Evolutionary conservation across 1,140 invertebrate species (phyloP).

Genomic region (Brachionus sp.): DNA sequence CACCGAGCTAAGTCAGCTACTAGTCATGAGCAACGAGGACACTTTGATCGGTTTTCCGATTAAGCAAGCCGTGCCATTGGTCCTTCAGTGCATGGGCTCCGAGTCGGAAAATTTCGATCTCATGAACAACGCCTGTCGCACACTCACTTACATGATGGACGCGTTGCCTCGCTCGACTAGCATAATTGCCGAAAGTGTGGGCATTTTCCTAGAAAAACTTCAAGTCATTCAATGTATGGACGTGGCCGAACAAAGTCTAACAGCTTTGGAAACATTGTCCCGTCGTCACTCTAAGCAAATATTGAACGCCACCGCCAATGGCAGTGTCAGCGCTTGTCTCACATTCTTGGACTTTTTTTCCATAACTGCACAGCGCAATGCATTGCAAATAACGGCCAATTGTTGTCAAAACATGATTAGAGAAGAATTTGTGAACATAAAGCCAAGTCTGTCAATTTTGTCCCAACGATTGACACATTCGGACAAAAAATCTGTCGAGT

Average conservation of each 20-base stretch:
- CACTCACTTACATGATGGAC: conserved; percentile 98
- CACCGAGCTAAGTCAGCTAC: conserved; percentile 92
- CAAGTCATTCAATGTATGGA: conserved; percentile 99
- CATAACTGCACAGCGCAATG: conserved; percentile 83
- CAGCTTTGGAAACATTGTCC: conserved; percentile 91
- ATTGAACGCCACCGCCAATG: conserved; percentile 72
- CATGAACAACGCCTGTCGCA: conserved; percentile 97
- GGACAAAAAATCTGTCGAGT: conserved; percentile 65
- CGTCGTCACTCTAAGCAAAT: conserved; percentile 92
- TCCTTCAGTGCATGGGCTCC: conserved; percentile 65
- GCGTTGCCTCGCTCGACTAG: conserved; percentile 89
- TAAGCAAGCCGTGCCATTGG: conserved; percentile 83
- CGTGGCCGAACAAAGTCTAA: conserved; percentile 92
- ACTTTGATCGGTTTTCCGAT: conserved; percentile 95
- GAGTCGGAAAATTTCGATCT: conserved; percentile 86
- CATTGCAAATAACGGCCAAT: conserved; percentile 88
- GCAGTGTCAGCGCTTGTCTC: conserved; percentile 80
- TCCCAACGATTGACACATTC: conserved; percentile 73
- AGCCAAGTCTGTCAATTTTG: conserved; percentile 78
- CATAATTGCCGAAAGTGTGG: conserved; percentile 92
- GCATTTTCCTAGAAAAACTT: conserved; percentile 69
- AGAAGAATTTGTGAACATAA: conserved; percentile 87
- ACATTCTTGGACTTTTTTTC: conserved; percentile 97
- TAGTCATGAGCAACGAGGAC: conserved; percentile 99
- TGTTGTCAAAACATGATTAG: conserved; percentile 83